Conservation (phyloP, 2,113 vertebrate genomes). For the Lamprologus speciosus region DNA sequence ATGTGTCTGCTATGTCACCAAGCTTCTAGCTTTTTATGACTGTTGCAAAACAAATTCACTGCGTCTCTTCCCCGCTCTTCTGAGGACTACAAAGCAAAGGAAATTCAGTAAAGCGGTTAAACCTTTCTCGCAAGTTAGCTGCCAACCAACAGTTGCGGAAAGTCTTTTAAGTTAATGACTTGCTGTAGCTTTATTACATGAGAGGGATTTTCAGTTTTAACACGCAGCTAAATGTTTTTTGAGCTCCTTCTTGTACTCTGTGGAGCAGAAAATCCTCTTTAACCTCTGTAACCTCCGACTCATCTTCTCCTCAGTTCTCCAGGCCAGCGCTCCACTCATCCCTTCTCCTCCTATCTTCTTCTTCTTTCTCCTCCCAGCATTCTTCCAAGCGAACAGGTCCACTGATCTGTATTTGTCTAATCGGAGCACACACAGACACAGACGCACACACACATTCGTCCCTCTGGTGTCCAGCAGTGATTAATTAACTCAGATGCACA, state of each 20-base stretch:
- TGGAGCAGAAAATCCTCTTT: background rate
- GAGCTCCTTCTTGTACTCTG: background rate
- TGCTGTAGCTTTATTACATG: background rate
- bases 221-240: background rate
- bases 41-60: background rate
- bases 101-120: background rate
- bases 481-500: slow-evolving; percentile 49
- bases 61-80: background rate
- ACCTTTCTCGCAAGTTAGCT: background rate
- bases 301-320: background rate
- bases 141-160: background rate
- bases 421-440: background rate
- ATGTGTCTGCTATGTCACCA: background rate
- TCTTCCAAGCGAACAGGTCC: background rate
- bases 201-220: background rate
- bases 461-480: slow-evolving; percentile 46
- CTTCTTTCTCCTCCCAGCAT: background rate
- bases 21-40: background rate
- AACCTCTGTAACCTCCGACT: background rate
- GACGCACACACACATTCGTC: background rate
- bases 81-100: background rate
- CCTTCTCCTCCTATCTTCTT: background rate
- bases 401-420: slow-evolving; percentile 55
- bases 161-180: background rate
- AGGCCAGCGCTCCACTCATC: background rate